A percentile compares a stretch with the other conserved stretches of the same genome.
Evolutionary conservation across 2,113 vertebrate genomes (phyloP).

Genomic region (Chionis minor): DNA sequence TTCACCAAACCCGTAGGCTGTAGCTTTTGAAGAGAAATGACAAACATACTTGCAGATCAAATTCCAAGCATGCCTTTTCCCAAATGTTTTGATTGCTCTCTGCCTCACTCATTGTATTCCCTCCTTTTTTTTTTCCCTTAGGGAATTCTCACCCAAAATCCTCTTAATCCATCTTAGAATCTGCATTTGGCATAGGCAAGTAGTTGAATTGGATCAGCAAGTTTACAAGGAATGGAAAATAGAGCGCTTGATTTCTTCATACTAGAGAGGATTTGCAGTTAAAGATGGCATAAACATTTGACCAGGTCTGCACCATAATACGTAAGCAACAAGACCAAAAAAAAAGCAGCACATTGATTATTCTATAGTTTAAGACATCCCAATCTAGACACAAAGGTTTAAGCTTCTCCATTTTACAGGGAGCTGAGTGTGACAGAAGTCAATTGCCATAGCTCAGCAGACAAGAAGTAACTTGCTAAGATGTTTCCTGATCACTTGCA

Average conservation of each 20-base stretch:
- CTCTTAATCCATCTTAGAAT: not conserved
- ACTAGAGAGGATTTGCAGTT: not conserved
- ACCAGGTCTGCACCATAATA: not conserved
- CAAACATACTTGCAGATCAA: not conserved
- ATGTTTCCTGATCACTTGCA: not conserved
- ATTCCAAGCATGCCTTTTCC: not conserved
- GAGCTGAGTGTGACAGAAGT: not conserved
- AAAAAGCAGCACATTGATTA: not conserved
- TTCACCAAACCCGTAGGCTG: not conserved
- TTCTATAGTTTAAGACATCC: not conserved
- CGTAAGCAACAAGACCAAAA: rapidly evolving
- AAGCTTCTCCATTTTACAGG: not conserved
- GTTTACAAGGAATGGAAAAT: not conserved
- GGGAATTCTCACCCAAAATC: not conserved
- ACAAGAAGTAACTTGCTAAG: not conserved
- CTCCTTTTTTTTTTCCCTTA: not conserved
- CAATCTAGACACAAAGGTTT: not conserved
- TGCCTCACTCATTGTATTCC: not conserved
- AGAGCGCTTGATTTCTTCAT: not conserved
- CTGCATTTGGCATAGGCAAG: not conserved
- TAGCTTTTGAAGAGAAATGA: not conserved
- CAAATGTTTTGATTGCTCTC: not conserved
- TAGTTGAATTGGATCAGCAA: not conserved
- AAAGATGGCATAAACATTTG: not conserved
- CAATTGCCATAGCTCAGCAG: not conserved